Percentiles rank a stretch among this genome's conserved stretches.
Evolutionary conservation across 2,797 vertebrate genomes (phyloP).

Genomic region (Syngnathus rostellatus): DNA sequence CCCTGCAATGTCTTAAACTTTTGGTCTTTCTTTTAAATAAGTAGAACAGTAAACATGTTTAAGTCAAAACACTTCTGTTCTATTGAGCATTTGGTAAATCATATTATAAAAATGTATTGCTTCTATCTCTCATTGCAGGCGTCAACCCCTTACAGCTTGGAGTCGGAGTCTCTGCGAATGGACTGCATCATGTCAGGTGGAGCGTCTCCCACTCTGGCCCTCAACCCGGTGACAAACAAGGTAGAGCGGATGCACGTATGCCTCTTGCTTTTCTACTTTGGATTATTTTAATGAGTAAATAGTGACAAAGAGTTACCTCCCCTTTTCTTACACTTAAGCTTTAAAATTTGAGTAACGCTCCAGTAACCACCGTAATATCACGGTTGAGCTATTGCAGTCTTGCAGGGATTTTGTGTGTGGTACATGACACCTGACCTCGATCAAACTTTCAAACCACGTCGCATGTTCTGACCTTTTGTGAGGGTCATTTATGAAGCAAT

Average conservation of each 20-base stretch:
- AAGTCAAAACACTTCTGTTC: neutral
- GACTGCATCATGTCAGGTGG: constrained; percentile 85
- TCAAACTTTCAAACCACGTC: constrained; percentile 23
- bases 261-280: neutral
- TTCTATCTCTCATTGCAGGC: constrained; percentile 53
- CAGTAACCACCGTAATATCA: too few species aligned
- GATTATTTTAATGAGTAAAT: neutral
- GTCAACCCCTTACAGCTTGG: constrained; percentile 82
- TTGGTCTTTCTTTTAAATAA: too few species aligned
- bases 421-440: constrained; percentile 31
- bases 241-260: constrained; percentile 44
- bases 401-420: constrained; percentile 18
- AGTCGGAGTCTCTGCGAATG: constrained; percentile 83
- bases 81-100: neutral
- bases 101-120: neutral
- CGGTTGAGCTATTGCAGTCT: too few species aligned
- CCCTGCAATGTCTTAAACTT: neutral
- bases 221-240: constrained; percentile 82
- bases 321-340: neutral
- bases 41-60: too few species aligned
- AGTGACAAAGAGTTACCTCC: neutral
- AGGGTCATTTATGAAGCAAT: constrained; percentile 17
- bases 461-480: constrained; percentile 24
- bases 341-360: neutral
- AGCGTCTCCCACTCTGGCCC: constrained; percentile 78